These are phyloP conservation scores for Rotaria socialis DNA, from an alignment of 2,888 invertebrate genomes.

Conservation along the genomic window DNA sequence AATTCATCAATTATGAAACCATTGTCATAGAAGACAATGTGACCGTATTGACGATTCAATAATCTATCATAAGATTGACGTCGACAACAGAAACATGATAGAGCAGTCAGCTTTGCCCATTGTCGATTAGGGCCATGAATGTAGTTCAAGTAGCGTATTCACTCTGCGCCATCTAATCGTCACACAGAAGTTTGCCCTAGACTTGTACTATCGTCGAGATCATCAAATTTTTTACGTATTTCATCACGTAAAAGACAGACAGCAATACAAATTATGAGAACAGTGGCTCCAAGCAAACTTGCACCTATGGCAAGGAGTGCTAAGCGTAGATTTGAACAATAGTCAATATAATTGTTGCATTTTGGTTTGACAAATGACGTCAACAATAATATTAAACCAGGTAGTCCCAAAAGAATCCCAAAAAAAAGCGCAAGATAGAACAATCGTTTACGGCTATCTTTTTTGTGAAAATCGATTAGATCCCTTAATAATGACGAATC, in stretches of 20 bases:
- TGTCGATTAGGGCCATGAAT: background rate
- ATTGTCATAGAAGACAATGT: background rate
- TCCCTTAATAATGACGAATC: no score
- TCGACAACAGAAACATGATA: slow-evolving; percentile 32
- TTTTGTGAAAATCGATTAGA: no score
- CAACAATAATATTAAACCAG: background rate
- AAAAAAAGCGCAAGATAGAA: background rate
- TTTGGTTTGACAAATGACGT: background rate
- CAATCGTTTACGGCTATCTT: no score
- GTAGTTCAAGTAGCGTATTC: background rate
- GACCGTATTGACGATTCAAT: slow-evolving; percentile 21
- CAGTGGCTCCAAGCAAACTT: background rate
- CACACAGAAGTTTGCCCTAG: background rate
- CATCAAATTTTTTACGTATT: no score
- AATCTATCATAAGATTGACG: background rate
- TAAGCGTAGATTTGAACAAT: background rate
- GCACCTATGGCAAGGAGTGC: background rate
- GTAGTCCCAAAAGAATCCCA: background rate
- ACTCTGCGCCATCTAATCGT: background rate
- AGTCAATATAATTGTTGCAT: background rate
- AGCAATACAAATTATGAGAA: background rate
- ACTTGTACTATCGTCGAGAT: background rate
- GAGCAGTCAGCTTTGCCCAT: background rate
- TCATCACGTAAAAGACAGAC: fast-evolving
- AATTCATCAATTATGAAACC: slow-evolving; percentile 31